A percentile compares a stretch with the other conserved stretches of the same genome.
phyloP scores from a whole-genome alignment of 2,113 vertebrate genomes.

The Shinisaurus crocodilurus region DNA sequence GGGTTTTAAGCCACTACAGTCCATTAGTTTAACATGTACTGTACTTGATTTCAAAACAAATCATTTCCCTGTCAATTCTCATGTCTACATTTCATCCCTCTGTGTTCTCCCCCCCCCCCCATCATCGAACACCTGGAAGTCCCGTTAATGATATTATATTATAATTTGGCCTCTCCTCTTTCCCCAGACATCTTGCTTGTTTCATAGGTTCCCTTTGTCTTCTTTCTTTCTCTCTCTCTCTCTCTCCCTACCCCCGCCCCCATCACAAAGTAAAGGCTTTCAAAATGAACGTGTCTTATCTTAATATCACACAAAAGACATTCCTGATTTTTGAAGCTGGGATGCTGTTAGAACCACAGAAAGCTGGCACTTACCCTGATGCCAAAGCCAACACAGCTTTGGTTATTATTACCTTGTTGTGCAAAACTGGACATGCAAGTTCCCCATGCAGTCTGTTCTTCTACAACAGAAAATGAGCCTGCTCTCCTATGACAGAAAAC shows the following conservation, averaged over 20 bases:
- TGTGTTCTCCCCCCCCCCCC: conserved; percentile 51
- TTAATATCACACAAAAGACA: conserved; percentile 2
- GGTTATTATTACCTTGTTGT: background rate
- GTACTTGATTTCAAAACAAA: conserved; percentile 50
- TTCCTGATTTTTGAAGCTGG: background rate
- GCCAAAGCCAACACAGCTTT: background rate
- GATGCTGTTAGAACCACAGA: background rate
- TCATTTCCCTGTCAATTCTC: conserved; percentile 49
- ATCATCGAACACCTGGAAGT: conserved; percentile 53
- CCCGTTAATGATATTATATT: background rate
- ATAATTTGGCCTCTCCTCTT: background rate
- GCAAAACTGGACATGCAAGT: background rate
- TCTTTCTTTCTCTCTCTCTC: background rate
- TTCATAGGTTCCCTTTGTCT: conserved; percentile 46
- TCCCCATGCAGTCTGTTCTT: background rate
- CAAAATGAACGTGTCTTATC: background rate
- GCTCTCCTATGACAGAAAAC: no score
- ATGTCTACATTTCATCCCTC: conserved; percentile 47
- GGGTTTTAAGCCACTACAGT: conserved; percentile 14
- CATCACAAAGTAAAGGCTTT: background rate
- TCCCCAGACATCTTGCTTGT: background rate
- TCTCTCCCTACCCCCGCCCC: background rate
- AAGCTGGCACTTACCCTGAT: background rate
- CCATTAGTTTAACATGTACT: conserved; percentile 40
- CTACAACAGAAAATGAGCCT: background rate